Percentiles rank a stretch among this genome's conserved stretches.
Conservation (phyloP, 2,797 vertebrate species). For the Diplodus puntazzo region DNA sequence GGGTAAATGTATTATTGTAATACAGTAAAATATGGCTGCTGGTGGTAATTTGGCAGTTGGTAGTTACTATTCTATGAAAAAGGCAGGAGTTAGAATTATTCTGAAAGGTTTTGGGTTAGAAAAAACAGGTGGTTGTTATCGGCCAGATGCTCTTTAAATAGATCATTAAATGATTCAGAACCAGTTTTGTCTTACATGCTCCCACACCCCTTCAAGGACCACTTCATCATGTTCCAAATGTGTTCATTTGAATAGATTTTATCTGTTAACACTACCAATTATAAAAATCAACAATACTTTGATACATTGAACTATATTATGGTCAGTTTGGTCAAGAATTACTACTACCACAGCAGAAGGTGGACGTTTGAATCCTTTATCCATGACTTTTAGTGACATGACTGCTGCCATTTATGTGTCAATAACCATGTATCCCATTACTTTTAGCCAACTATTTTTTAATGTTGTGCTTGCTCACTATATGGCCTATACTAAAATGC, state of each 20-base stretch:
- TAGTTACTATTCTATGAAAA: background rate
- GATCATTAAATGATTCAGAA: too few relatives aligned
- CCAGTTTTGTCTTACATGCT: too few relatives aligned
- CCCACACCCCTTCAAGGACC: background rate
- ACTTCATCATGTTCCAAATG: background rate
- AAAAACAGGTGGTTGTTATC: background rate
- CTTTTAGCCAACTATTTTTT: too few relatives aligned
- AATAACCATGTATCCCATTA: too few relatives aligned
- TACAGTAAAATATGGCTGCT: background rate
- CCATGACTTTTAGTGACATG: too few relatives aligned
- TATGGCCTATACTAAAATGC: background rate
- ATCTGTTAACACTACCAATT: background rate
- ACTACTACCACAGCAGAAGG: background rate
- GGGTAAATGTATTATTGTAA: slow-evolving; percentile 1
- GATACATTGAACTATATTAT: background rate
- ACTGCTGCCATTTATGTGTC: too few relatives aligned
- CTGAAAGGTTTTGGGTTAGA: background rate
- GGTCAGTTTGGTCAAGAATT: background rate
- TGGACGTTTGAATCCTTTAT: background rate
- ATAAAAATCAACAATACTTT: background rate
- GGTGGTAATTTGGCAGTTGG: background rate
- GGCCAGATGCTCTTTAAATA: too few relatives aligned
- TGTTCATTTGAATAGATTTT: background rate
- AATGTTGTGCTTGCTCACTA: background rate
- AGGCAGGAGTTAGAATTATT: background rate